Percentiles rank a stretch among this genome's conserved stretches.
Evolutionary conservation across 2,888 invertebrate species (phyloP).

Genomic region (Unio pictorum): DNA sequence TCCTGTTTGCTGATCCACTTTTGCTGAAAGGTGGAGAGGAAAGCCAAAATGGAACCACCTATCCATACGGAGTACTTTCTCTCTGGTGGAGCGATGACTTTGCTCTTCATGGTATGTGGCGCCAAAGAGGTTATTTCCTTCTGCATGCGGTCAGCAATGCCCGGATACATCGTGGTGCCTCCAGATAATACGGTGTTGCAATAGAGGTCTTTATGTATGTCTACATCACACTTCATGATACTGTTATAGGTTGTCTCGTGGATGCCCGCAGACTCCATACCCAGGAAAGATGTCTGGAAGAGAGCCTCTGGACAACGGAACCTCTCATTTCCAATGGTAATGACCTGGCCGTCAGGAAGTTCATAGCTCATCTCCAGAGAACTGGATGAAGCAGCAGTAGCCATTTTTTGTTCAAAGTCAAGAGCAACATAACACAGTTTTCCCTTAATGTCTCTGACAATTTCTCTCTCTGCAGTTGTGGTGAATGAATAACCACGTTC

Average conservation of each 20-base stretch:
- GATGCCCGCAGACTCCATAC: constrained; percentile 65
- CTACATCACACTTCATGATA: constrained; percentile 57
- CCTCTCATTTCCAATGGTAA: constrained; percentile 66
- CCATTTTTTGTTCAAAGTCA: constrained; percentile 88
- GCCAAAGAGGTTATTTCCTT: constrained; percentile 55
- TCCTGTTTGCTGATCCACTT: constrained; percentile 71
- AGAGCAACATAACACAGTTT: too few species aligned
- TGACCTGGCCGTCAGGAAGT: constrained; percentile 69
- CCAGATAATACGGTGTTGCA: constrained; percentile 58
- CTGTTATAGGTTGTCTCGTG: constrained; percentile 56
- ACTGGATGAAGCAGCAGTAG: constrained; percentile 87
- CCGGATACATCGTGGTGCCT: constrained; percentile 66
- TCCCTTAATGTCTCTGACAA: too few species aligned
- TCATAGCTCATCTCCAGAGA: constrained; percentile 91
- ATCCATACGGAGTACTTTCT: constrained; percentile 74
- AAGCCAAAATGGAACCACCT: constrained; percentile 63
- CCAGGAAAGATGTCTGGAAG: constrained; percentile 66
- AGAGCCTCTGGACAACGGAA: constrained; percentile 61
- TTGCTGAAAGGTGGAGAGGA: constrained; percentile 79
- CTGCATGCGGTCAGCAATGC: constrained; percentile 58
- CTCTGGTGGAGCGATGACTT: constrained; percentile 56
- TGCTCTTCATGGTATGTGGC: constrained; percentile 56
- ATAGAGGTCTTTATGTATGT: constrained; percentile 59
- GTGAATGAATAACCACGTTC: too few species aligned
- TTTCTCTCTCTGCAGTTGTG: too few species aligned